Conservation (phyloP, 2,888 invertebrate species). For the Ochropleura leucogaster region DNA sequence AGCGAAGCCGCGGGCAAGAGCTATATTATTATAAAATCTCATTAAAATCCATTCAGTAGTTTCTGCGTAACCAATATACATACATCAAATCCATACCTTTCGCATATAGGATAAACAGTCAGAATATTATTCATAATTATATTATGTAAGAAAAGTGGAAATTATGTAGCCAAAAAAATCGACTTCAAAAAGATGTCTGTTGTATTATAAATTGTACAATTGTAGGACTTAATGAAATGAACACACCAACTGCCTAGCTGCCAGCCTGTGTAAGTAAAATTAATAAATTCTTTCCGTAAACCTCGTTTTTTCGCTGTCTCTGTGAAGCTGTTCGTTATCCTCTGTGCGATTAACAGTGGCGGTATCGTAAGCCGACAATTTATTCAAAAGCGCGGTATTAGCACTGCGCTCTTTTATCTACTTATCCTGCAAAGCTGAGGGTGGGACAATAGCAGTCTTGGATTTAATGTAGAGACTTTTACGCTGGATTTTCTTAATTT, state of each 20-base stretch:
- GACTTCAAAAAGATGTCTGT: too few relatives aligned
- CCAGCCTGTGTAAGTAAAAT: not conserved
- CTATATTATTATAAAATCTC: too few relatives aligned
- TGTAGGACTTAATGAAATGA: not conserved
- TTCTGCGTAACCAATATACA: too few relatives aligned
- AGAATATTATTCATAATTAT: too few relatives aligned
- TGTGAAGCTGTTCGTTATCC: constrained; percentile 33
- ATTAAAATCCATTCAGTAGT: too few relatives aligned
- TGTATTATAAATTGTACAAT: too few relatives aligned
- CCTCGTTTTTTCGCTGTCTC: constrained; percentile 3
- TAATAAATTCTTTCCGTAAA: constrained; percentile 1
- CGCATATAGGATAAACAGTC: too few relatives aligned
- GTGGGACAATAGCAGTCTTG: not conserved
- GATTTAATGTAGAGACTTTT: not conserved
- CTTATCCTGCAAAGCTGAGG: constrained; percentile 2
- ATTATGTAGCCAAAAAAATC: too few relatives aligned
- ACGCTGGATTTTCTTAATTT: constrained; percentile 8
- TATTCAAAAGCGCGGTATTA: constrained; percentile 39
- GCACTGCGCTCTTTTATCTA: constrained; percentile 20
- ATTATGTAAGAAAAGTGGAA: too few relatives aligned
- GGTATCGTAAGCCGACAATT: constrained; percentile 50
- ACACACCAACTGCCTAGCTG: not conserved
- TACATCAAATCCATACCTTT: too few relatives aligned
- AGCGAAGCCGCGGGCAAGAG: too few relatives aligned
- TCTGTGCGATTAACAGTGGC: constrained; percentile 30